A percentile compares a stretch with the other conserved stretches of the same genome.
These are phyloP conservation scores for Brachyrhaphis roseni DNA, from an alignment of 2,797 vertebrate genomes.

Conservation along the genomic window DNA sequence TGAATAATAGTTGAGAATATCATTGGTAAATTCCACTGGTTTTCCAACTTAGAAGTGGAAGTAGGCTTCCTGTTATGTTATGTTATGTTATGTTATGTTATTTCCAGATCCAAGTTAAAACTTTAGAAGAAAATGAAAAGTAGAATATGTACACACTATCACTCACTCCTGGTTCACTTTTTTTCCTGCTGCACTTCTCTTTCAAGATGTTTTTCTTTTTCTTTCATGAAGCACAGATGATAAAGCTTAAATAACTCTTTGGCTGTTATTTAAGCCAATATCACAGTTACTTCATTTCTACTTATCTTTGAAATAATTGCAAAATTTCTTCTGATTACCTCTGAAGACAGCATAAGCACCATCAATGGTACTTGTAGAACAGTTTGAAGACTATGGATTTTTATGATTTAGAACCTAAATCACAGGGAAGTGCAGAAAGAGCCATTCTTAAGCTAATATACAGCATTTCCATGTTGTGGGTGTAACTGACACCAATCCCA, in stretches of 20 bases:
- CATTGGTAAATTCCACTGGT: background rate
- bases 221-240: background rate
- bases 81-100: background rate
- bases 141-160: background rate
- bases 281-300: background rate
- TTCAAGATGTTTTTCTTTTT: background rate
- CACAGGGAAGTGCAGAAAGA: conserved; percentile 60
- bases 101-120: background rate
- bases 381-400: background rate
- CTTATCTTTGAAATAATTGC: background rate
- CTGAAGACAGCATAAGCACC: background rate
- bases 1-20: background rate
- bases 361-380: background rate
- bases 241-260: background rate
- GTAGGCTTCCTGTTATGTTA: background rate
- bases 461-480: conserved; percentile 76
- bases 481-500: conserved; percentile 81
- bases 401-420: conserved; percentile 33
- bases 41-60: background rate
- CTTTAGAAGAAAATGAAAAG: background rate
- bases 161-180: background rate
- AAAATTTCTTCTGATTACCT: background rate
- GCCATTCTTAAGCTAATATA: conserved; percentile 73
- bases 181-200: background rate
- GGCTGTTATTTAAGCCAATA: background rate